Evolutionary conservation across 1,140 invertebrate species (phyloP), one percentile per base, ranked within the genome.

Genomic region (Euura saliciscinereae): DNA sequence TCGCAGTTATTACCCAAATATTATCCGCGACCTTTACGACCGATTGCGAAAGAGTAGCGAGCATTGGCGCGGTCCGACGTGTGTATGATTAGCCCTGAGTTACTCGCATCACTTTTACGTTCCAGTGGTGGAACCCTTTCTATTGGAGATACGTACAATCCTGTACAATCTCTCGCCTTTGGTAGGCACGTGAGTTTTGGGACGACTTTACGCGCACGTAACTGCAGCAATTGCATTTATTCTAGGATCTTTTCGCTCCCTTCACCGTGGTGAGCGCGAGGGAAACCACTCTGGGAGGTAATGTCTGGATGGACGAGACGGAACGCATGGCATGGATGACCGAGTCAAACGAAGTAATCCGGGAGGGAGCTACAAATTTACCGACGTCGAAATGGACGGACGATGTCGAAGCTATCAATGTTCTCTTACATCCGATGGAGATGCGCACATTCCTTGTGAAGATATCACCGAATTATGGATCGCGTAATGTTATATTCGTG

Each of bases 231-330:
- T 28, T 28, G 28, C 28, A 28, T 1, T 28, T 28, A 28, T 28
- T 28, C 28, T 28, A 28, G 89, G 81, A 88, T 75, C 78, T 94
- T 8, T 93, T 94, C 75, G 77, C 85, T 2, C 83, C 87, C 72
- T 90, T 92, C 67, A 86, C 84, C 28, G 89, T 95, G 7, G 83
- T 78, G n/a, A 84, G 82, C 10, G 83, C 92, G 1, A 79, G 88
- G 73, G 94, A 95, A 84, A 91, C 92, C 0, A 93, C 91, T 0
- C 84, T 95, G 0, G 93, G 92, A 71, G 94, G 89, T 0, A 95
- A 95, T 85, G 90, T 91, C 75, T 90, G 88, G 86, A 76, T 90
- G 8, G 80, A 89, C 13, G 88, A 92, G 70, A 84, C 88, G 2
- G 82, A 89, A 43, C 85, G 89, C 69, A 85, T 93, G 73, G 78